phyloP scores from a whole-genome alignment of 2,113 vertebrate genomes.

The Lucifuga dentata region DNA sequence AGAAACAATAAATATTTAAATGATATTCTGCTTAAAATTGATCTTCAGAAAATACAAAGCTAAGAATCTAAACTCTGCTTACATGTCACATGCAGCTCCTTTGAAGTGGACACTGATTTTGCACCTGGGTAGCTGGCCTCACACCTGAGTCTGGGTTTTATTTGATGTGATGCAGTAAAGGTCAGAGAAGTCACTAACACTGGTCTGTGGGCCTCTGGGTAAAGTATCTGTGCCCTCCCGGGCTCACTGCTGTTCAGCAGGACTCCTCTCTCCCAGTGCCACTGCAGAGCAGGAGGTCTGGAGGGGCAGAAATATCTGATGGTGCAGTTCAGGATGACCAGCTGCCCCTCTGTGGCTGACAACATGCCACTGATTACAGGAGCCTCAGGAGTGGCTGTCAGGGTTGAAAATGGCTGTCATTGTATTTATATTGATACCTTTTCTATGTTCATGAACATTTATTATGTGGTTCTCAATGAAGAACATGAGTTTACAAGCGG shows the following conservation, averaged over 20 bases:
- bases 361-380: conserved; percentile 71
- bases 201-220: conserved; percentile 29
- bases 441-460: too few relatives aligned
- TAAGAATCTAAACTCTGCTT: conserved; percentile 27
- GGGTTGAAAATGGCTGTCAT: not conserved
- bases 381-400: conserved; percentile 70
- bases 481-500: too few relatives aligned
- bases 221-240: conserved; percentile 27
- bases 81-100: conserved; percentile 81
- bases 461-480: too few relatives aligned
- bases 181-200: conserved; percentile 68
- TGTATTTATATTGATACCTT: too few relatives aligned
- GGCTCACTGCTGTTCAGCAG: conserved; percentile 38
- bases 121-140: conserved; percentile 65
- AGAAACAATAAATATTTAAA: not conserved
- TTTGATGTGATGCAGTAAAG: conserved; percentile 71
- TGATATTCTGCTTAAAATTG: not conserved
- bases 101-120: conserved; percentile 5
- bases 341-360: conserved; percentile 74
- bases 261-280: conserved; percentile 71
- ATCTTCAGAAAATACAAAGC: not conserved
- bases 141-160: conserved; percentile 78
- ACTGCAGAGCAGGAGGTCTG: conserved; percentile 70
- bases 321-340: conserved; percentile 80
- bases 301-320: conserved; percentile 74